Base-by-base conservation (phyloP, 2,113 vertebrate genomes). In the Dasyurus viverrinus region DNA sequence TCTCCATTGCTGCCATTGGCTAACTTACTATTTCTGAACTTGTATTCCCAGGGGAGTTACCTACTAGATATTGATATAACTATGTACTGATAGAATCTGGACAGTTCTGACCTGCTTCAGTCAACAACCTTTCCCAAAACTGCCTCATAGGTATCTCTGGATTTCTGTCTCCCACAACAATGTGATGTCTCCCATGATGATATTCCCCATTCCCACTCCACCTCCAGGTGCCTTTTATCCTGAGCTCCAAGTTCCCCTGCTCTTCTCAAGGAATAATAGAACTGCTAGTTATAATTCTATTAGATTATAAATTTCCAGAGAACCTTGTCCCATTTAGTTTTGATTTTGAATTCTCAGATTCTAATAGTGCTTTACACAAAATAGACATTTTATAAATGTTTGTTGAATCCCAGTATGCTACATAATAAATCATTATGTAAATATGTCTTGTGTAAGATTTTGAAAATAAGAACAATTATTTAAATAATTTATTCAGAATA, bases 401-500 rank as follows among this genome's bases (percentile, higher is more conserved):
- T 42, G n/a, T 84, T 84, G n/a, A 42, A 84, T 42, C 19, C n/a
- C 2, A 23, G 16, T 23, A 42, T 84, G n/a, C n/a, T n/a, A 76
- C 36, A 42, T 84, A 84, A 84, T 84, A 84, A 84, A 84, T 8
- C 42, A 23, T 42, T 42, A 42, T 42, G 36, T 42, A 42, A 84
- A 84, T n/a, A 84, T 9, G 12, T 36, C 57, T 68, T 68, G 6
- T 42, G n/a, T 84, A 6, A 23, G 68, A 42, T 84, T 84, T 84
- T 42, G 19, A 90, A 91, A 92, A 98, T 98, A 97, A 96, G 90
- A 89, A 97, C 46, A 55, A 8, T 55, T 94, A 90, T 90, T 98
- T 97, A 97, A 98, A 98, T 98, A 98, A 98, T 99, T 98, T 98
- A 98, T 98, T 98, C 98, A 94, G 93, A 98, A 99, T 98, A 98